Evolutionary conservation across 2,113 vertebrate species (phyloP).

Genomic region (Laticauda laticaudata): DNA sequence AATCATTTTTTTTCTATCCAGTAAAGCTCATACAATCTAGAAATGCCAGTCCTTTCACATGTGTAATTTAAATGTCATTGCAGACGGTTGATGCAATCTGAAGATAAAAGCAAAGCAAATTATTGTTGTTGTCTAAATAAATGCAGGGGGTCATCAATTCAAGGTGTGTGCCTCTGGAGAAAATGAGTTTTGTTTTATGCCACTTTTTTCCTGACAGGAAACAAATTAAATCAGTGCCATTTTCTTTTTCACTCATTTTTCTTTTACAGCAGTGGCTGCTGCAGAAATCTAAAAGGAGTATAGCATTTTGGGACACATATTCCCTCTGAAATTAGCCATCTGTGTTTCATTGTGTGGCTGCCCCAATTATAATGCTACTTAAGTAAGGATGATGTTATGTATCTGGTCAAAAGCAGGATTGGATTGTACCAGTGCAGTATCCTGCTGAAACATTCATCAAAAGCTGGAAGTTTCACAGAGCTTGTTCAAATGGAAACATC

Average conservation of each 20-base stretch:
- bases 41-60: slow-evolving; percentile 70
- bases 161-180: slow-evolving; percentile 10
- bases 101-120: slow-evolving; percentile 68
- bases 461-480: neutral
- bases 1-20: slow-evolving; percentile 70
- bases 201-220: slow-evolving; percentile 18
- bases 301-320: neutral
- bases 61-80: slow-evolving; percentile 74
- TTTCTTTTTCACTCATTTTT: neutral
- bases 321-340: neutral
- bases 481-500: neutral
- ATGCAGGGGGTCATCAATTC: slow-evolving; percentile 29
- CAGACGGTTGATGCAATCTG: slow-evolving; percentile 67
- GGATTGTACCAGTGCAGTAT: neutral
- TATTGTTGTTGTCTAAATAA: slow-evolving; percentile 65
- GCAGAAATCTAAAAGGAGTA: neutral
- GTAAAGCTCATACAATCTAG: slow-evolving; percentile 68
- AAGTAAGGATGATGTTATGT: neutral
- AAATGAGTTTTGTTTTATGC: slow-evolving; percentile 1
- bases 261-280: neutral
- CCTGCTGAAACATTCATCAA: neutral
- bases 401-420: neutral
- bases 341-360: neutral
- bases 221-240: slow-evolving; percentile 22
- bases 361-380: neutral